Evolutionary conservation across 2,888 invertebrate genomes (phyloP), one percentile per base, ranked within the genome.

Genomic region (Papilio demoleus): DNA sequence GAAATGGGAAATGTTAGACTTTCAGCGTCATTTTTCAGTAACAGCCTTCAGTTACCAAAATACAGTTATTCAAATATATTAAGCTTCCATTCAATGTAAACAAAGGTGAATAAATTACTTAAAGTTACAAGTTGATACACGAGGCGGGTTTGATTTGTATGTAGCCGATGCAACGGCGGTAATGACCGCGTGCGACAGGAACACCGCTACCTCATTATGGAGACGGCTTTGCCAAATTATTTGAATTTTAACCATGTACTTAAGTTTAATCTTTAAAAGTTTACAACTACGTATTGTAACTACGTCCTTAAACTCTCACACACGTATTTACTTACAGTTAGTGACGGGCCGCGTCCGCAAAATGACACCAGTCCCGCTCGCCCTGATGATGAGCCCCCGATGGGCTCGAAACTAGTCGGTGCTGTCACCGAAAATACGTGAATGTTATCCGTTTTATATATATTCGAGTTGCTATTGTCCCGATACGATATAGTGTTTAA

Each of bases 61-160:
- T 14, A 2, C 9, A 19, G 17, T 19, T 1, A 56, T 56, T 22
- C 22, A 34, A 47, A 47, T 47, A 36, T 9, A 65, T 66, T 27
- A 40, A 61, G 19, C 19, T 45, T 27, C 50, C 31, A 17, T 62
- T 56, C 34, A 53, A 19, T 19, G 22, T 19, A 19, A n/a, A 53
- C 58, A 42, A 64, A 50, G 58, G 50, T 24, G 40, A 47, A 64
- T 60, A 68, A 63, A 70, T 75, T 71, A 74, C 72, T 75, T 73
- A 73, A 68, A 60, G 71, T 70, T 68, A 70, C 71, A 62, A 71
- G 50, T 66, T 68, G 38, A 67, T 70, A 70, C 70, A 68, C 70
- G 69, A 72, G 72, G 65, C 65, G 53, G 58, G 45, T 66, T 45
- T 59, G 63, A 76, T 77, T 76, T 74, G 77, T 77, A 77, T 77